phyloP scores from a whole-genome alignment of 2,888 invertebrate species.

The Lasioglossum malachurum region DNA sequence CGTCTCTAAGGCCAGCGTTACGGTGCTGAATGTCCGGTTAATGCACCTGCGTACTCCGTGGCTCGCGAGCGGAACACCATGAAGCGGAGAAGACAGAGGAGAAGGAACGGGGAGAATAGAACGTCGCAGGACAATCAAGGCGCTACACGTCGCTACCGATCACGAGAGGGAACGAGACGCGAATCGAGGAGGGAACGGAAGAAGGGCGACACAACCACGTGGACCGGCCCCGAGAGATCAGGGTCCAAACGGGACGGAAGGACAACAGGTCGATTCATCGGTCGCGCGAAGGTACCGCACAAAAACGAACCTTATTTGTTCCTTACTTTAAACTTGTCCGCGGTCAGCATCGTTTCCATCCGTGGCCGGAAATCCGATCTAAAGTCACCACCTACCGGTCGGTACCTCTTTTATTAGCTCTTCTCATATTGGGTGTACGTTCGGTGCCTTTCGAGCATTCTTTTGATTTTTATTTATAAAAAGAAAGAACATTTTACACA shows the following conservation, averaged over 20 bases:
- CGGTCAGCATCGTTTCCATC: background rate
- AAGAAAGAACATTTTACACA: no score
- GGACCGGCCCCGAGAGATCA: constrained; percentile 35
- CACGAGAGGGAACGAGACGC: constrained; percentile 13
- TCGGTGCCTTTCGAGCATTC: no score
- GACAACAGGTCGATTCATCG: background rate
- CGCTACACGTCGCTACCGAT: constrained; percentile 60
- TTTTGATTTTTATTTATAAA: no score
- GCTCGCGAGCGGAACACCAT: constrained; percentile 76
- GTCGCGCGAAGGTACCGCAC: background rate
- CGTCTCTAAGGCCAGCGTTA: constrained; percentile 76
- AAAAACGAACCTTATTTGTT: constrained; percentile 1
- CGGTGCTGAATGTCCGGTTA: constrained; percentile 82
- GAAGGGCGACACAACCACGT: constrained; percentile 53
- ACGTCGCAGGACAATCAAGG: constrained; percentile 66
- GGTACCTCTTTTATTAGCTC: background rate
- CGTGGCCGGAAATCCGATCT: background rate
- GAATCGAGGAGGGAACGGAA: constrained; percentile 24
- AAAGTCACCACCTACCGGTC: background rate
- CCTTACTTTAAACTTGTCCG: background rate
- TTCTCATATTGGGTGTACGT: background rate
- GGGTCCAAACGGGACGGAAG: constrained; percentile 20
- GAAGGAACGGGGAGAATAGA: constrained; percentile 55
- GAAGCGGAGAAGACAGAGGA: constrained; percentile 56
- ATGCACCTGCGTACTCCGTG: constrained; percentile 82